Evolutionary conservation across 2,113 vertebrate genomes (phyloP).

Genomic region (Lipophrys pholis): DNA sequence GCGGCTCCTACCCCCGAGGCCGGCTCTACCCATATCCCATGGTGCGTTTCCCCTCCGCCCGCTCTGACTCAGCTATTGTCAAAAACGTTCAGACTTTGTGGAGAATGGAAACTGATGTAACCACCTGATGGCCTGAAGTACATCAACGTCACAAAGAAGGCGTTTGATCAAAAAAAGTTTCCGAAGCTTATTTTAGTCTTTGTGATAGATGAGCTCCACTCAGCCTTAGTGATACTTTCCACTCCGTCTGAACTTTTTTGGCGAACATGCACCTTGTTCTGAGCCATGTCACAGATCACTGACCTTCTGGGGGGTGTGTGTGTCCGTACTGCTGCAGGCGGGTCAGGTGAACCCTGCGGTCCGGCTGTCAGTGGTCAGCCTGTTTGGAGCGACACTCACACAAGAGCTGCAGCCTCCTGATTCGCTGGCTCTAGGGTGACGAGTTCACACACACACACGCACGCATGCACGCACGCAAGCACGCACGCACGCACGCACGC

Average conservation of each 20-base stretch:
- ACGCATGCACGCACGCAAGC: constrained; percentile 33
- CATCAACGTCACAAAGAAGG: too few species aligned
- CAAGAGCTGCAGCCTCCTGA: constrained; percentile 94
- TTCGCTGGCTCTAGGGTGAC: constrained; percentile 71
- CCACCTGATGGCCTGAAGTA: too few species aligned
- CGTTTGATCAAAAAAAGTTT: too few species aligned
- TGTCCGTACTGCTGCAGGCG: constrained; percentile 81
- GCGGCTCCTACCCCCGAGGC: constrained; percentile 88
- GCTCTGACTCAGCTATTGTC: too few species aligned
- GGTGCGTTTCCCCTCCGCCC: constrained; percentile 77
- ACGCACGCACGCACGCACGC: not conserved
- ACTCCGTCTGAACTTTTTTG: too few species aligned
- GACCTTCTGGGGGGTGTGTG: too few species aligned
- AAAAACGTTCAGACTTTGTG: not conserved
- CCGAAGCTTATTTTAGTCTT: too few species aligned
- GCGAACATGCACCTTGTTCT: too few species aligned
- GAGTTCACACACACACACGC: constrained; percentile 6
- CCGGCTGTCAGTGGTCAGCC: constrained; percentile 93
- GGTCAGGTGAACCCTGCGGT: constrained; percentile 92
- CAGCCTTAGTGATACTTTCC: too few species aligned
- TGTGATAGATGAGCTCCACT: too few species aligned
- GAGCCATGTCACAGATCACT: too few species aligned
- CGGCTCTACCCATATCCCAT: constrained; percentile 92
- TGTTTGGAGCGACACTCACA: constrained; percentile 94
- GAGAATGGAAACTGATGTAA: too few species aligned